Base-by-base conservation (phyloP, 2,113 vertebrate genomes). In the Hydropotes inermis region DNA sequence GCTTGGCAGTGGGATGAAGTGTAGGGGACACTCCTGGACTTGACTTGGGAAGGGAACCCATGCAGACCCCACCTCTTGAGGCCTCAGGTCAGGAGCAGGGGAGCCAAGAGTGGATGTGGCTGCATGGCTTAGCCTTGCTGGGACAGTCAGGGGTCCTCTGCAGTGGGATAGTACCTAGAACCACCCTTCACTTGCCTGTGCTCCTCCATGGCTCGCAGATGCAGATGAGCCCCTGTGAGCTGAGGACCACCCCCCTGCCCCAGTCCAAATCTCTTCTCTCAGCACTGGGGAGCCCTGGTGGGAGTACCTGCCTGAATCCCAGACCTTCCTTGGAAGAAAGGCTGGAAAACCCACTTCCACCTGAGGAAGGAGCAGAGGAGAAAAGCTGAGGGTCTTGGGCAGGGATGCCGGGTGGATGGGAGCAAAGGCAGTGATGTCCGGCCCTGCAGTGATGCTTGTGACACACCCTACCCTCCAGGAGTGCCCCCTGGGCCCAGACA, bases 401-500 rank as follows among this genome's bases (percentile, higher is more conserved):
- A 76, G 60, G 39, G 27, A 21, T 12, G 1, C 25, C 47, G 17
- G n/a, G 67, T 17, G 11, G 3, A 23, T 8, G 9, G 86, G 78
- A 84, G n/a, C 78, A 27, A 50, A 25, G 55, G 33, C 28, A 45
- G n/a, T 0, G 7, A 15, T 23, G 23, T 33, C 25, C 3, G 27
- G 60, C 27, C 47, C 5, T 14, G 52, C 9, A 17, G 10, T 13
- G 27, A 57, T 25, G 43, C 2, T 4, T 1, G 0, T 17, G 85
- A 27, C 6, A 30, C 0, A 0, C 47, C 81, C 17, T 23, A 0
- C 10, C 17, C 27, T 92, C 47, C 47, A 11, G 0, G 27, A 61
- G 45, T 9, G 4, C 36, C 28, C 12, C 27, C 16, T 33, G 2
- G 12, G n/a, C 67, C 74, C 39, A 50, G 82, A 82, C 19, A n/a